phyloP scores from a whole-genome alignment of 1,140 invertebrate species.

The Metopolophium dirhodum region DNA sequence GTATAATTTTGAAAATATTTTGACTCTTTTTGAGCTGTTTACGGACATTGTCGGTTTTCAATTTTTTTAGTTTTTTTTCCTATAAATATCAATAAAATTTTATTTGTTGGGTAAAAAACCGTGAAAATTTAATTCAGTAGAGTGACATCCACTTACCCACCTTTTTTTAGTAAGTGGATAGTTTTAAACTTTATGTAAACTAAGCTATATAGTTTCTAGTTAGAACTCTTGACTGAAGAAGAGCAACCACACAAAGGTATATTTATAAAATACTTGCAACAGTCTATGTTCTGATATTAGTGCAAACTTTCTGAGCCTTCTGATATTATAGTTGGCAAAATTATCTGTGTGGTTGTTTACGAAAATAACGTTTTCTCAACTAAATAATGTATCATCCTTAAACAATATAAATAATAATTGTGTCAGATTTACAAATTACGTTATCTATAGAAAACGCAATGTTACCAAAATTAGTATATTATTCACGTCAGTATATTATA shows the following conservation, averaged over 20 bases:
- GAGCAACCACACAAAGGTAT: background rate
- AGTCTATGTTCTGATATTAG: background rate
- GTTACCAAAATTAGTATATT: too few species aligned
- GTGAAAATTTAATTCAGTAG: too few species aligned
- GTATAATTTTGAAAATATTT: too few species aligned
- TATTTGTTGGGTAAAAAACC: too few species aligned
- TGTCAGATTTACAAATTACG: background rate
- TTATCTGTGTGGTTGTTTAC: background rate
- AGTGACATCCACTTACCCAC: too few species aligned
- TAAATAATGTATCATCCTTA: too few species aligned
- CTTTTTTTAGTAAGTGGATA: background rate
- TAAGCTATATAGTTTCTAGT: background rate
- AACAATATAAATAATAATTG: background rate
- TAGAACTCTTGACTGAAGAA: background rate
- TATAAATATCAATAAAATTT: too few species aligned
- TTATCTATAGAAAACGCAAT: background rate
- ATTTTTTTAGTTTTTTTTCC: too few species aligned
- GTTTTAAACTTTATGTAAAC: background rate
- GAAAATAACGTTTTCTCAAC: background rate
- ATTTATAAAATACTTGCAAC: background rate
- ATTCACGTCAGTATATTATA: too few species aligned
- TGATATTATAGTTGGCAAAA: background rate
- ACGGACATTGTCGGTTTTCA: too few species aligned
- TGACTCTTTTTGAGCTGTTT: too few species aligned
- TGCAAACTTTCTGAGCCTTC: background rate